These are phyloP conservation scores for Potorous gilbertii DNA, from an alignment of 2,797 vertebrate genomes.

Conservation along the genomic window DNA sequence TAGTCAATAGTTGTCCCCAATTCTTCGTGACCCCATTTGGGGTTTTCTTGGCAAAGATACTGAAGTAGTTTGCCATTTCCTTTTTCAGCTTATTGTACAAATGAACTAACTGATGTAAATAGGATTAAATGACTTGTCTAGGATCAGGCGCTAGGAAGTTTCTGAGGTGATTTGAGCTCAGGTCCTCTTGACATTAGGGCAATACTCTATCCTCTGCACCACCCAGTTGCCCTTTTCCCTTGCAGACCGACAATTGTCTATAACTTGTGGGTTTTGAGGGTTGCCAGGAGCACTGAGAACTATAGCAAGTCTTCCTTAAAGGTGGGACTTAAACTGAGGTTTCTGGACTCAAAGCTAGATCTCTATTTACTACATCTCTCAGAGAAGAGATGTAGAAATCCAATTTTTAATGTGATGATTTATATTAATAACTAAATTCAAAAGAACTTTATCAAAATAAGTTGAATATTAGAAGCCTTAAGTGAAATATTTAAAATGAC, in stretches of 20 bases:
- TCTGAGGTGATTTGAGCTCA: not conserved
- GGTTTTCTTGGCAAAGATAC: not conserved
- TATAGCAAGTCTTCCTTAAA: not conserved
- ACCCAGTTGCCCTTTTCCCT: not conserved
- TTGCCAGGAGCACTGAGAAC: not conserved
- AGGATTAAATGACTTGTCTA: not conserved
- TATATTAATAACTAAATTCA: not conserved
- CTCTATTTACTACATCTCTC: not conserved
- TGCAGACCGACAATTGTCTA: not conserved
- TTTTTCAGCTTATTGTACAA: not conserved
- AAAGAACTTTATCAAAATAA: not conserved
- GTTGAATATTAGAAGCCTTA: not conserved
- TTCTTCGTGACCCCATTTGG: not conserved
- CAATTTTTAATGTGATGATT: not conserved
- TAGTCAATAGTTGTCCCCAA: not conserved
- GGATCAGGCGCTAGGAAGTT: not conserved
- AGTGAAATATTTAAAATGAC: not conserved
- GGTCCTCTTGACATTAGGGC: not conserved
- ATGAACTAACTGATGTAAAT: not conserved
- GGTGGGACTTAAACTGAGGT: not conserved
- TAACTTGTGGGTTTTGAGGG: not conserved
- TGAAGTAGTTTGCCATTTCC: not conserved
- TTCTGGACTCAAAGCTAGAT: not conserved
- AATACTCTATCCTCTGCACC: not conserved
- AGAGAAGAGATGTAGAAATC: not conserved